phyloP scores from a whole-genome alignment of 2,888 invertebrate genomes.

The Cremastinae sp. region DNA sequence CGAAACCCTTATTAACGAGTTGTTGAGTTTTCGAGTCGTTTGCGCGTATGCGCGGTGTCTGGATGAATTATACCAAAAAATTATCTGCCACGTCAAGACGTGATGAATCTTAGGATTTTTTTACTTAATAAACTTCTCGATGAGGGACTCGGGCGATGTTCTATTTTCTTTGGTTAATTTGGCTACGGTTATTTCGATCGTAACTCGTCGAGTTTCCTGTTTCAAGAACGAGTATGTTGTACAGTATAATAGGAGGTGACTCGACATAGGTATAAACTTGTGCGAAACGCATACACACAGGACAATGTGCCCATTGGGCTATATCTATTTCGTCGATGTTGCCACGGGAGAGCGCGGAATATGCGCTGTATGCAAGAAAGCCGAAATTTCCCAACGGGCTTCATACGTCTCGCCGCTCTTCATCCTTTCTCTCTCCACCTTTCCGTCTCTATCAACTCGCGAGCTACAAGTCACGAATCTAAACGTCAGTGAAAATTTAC shows the following conservation, averaged over 20 bases:
- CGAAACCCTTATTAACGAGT: constrained; percentile 36
- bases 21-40: not conserved
- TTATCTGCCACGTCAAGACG: too few relatives aligned
- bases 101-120: too few relatives aligned
- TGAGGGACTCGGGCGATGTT: not conserved
- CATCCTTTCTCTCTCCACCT: constrained; percentile 37
- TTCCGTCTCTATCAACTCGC: constrained; percentile 1
- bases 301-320: constrained; percentile 44
- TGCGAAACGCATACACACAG: constrained; percentile 13
- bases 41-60: too few relatives aligned
- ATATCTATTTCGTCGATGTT: constrained; percentile 61
- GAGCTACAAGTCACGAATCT: constrained; percentile 36
- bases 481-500: constrained; percentile 55
- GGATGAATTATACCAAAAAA: too few relatives aligned
- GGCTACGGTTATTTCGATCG: constrained; percentile 22
- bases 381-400: constrained; percentile 73
- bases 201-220: constrained; percentile 39
- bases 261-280: constrained; percentile 18
- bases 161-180: constrained; percentile 23
- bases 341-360: constrained; percentile 54
- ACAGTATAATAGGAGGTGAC: constrained; percentile 23
- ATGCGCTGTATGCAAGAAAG: constrained; percentile 67
- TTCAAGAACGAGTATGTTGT: constrained; percentile 45
- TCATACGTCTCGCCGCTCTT: constrained; percentile 65
- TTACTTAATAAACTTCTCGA: too few relatives aligned